Conservation (phyloP, 1,140 invertebrate genomes). For the Panulirus ornatus region DNA sequence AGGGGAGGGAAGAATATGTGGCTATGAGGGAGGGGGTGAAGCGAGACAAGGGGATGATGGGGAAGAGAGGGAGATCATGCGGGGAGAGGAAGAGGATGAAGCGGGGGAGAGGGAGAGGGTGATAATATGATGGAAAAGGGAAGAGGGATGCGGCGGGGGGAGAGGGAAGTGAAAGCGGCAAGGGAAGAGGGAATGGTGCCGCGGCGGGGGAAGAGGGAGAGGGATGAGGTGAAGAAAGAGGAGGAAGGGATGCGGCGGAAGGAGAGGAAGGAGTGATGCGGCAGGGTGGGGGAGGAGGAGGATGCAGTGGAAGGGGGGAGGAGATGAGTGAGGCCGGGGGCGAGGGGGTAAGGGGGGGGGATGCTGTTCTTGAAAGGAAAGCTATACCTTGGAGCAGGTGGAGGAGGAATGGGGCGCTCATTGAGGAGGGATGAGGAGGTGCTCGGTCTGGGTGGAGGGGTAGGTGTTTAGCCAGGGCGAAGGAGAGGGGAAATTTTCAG, state of each 20-base stretch:
- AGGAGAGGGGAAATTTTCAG: too few species aligned
- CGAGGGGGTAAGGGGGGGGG: neutral
- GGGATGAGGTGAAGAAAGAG: constrained; percentile 15
- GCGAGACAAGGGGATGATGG: neutral
- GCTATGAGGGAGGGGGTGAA: neutral
- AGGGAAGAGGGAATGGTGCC: neutral
- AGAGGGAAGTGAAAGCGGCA: neutral
- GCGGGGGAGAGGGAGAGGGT: neutral
- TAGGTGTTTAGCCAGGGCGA: too few species aligned
- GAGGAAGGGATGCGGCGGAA: too few species aligned
- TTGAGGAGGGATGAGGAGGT: too few species aligned
- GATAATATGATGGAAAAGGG: neutral
- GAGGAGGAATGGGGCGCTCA: too few species aligned
- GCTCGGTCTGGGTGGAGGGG: too few species aligned
- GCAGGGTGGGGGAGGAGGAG: neutral
- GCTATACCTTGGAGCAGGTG: too few species aligned
- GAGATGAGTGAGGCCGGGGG: neutral
- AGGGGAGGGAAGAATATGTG: neutral
- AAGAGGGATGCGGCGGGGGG: neutral
- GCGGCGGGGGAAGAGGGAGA: constrained; percentile 4
- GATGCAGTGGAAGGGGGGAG: neutral
- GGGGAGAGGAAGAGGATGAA: neutral
- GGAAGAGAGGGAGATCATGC: neutral
- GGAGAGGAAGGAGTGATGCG: neutral
- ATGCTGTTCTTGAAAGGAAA: too few species aligned